A percentile compares a stretch with the other conserved stretches of the same genome.
Evolutionary conservation across 2,797 vertebrate species (phyloP).

Genomic region (Lindbergichthys nudifrons): DNA sequence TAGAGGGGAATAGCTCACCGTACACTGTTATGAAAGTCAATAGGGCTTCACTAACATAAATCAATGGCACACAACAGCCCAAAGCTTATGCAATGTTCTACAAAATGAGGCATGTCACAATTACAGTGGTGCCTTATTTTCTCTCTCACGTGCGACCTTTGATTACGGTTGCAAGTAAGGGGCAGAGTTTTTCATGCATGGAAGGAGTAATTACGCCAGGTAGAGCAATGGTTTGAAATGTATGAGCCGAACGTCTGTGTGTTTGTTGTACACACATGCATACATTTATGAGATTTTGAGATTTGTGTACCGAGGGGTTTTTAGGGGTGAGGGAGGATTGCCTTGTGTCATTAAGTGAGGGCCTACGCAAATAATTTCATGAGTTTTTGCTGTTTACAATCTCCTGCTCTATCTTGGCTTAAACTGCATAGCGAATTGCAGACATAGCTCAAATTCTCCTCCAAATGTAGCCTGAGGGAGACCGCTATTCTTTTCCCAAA

Average conservation of each 20-base stretch:
- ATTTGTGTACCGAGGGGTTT: constrained; percentile 9
- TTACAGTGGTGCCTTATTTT: constrained; percentile 59
- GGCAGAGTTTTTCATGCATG: constrained; percentile 63
- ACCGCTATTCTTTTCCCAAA: constrained; percentile 46
- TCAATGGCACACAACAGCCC: constrained; percentile 79
- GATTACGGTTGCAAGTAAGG: constrained; percentile 70
- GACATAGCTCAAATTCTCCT: constrained; percentile 42
- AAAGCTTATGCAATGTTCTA: constrained; percentile 74
- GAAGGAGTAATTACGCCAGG: constrained; percentile 61
- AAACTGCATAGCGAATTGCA: constrained; percentile 49
- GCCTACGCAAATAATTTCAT: constrained; percentile 63
- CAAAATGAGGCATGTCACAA: constrained; percentile 83
- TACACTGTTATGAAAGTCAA: constrained; percentile 79
- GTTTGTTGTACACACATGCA: constrained; percentile 42
- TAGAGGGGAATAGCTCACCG: constrained; percentile 68
- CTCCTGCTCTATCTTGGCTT: constrained; percentile 28
- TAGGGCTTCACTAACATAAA: constrained; percentile 78
- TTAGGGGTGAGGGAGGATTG: constrained; percentile 23
- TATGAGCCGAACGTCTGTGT: constrained; percentile 55
- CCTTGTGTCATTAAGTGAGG: constrained; percentile 59
- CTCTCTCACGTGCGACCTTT: constrained; percentile 69
- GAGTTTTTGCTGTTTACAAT: constrained; percentile 70
- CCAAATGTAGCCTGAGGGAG: constrained; percentile 57
- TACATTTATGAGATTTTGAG: constrained; percentile 57
- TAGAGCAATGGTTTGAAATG: constrained; percentile 58